These are phyloP conservation scores for Glyptemys insculpta DNA, from an alignment of 2,797 vertebrate species.

Conservation along the genomic window DNA sequence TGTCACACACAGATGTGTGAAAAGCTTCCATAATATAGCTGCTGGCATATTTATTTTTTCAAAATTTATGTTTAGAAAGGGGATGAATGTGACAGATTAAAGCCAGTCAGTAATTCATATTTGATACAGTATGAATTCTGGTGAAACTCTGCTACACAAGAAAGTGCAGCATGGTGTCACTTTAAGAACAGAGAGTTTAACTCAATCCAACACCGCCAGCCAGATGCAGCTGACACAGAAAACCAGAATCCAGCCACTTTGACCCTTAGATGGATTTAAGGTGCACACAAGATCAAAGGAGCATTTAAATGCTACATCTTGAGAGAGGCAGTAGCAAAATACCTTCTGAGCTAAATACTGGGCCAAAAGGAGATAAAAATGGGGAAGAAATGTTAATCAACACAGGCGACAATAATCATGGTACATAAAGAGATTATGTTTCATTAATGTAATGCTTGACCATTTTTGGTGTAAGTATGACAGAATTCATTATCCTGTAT, in stretches of 20 bases:
- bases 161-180: neutral
- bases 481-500: neutral
- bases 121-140: neutral
- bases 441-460: neutral
- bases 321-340: neutral
- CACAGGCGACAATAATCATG: neutral
- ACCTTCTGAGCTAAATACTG: neutral
- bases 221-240: neutral
- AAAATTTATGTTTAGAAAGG: neutral
- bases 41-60: neutral
- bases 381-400: neutral
- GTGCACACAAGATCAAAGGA: neutral
- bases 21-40: neutral
- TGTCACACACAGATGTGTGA: neutral
- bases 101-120: neutral
- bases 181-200: neutral
- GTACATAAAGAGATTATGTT: neutral
- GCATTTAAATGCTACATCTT: neutral
- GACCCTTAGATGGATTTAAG: neutral
- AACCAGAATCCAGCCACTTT: neutral
- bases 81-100: neutral
- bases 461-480: rapidly evolving
- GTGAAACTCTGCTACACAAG: neutral
- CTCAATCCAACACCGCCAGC: neutral
- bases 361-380: neutral